Evolutionary conservation across 2,797 vertebrate species (phyloP).

Genomic region (Coregonus suidteri): DNA sequence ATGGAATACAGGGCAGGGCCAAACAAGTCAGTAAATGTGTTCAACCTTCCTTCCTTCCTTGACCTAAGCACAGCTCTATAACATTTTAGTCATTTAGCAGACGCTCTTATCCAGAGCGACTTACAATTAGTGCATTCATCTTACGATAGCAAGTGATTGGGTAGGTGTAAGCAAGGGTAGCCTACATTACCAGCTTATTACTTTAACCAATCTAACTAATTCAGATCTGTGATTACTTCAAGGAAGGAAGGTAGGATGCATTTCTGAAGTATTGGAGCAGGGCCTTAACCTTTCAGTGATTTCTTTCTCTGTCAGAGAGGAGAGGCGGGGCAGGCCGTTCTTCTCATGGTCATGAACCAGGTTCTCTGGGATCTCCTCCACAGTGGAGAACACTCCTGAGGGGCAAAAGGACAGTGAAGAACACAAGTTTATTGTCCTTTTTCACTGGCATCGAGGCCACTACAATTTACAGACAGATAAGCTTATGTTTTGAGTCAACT

Average conservation of each 20-base stretch:
- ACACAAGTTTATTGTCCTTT: background rate
- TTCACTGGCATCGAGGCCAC: background rate
- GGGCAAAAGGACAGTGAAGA: background rate
- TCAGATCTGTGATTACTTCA: too few species aligned
- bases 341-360: conserved; percentile 97
- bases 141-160: too few species aligned
- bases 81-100: too few species aligned
- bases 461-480: background rate
- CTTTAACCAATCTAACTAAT: too few species aligned
- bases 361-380: conserved; percentile 93
- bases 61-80: too few species aligned
- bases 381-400: conserved; percentile 86
- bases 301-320: conserved; percentile 84
- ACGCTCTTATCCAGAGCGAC: too few species aligned
- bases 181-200: too few species aligned
- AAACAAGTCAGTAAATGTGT: too few species aligned
- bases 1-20: background rate
- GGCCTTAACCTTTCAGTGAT: conserved; percentile 83
- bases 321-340: conserved; percentile 93
- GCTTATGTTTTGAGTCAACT: background rate
- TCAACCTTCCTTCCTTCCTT: too few species aligned
- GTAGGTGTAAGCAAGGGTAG: too few species aligned
- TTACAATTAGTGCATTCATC: too few species aligned
- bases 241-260: too few species aligned
- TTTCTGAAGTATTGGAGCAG: background rate